Evolutionary conservation across 2,797 vertebrate species (phyloP), one percentile per base, ranked within the genome.

Genomic region (Lagocephalus sceleratus): DNA sequence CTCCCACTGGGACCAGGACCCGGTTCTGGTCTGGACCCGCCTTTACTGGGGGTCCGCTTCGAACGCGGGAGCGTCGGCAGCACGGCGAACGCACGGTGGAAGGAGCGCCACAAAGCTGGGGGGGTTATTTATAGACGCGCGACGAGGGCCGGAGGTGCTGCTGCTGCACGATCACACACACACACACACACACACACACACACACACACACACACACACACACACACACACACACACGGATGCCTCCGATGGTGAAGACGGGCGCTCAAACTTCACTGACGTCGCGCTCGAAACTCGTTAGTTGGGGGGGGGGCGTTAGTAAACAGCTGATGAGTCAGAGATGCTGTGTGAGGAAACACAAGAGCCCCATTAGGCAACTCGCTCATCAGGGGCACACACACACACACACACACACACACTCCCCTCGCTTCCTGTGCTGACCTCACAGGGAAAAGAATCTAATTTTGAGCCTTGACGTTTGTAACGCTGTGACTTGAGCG

Each of bases 231-330:
- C n/a, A n/a, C n/a, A n/a, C 82, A 45, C 47, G 61, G 73, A 26
- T 78, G 66, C 67, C 53, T 66, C 57, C 65, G 61, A 80, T 71
- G 49, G 75, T 64, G 57, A n/a, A 56, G 48, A 2, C 43, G 68
- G 68, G 53, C 71, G 46, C 66, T 78, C 71, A 3, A 47, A 60
- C 59, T 61, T 60, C 46, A 61, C 26, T 70, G 64, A 78, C 57
- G 66, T 84, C 76, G 58, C 15, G 6, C 22, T 39, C n/a, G 2
- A 43, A 68, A 39, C 56, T 47, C 22, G 53, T 63, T 62, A 23
- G 54, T n/a, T n/a, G n/a, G n/a, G n/a, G n/a, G 62, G 60, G 54
- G 46, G 47, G 48, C 49, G 54, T 67, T 62, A 57, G 75, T 55
- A 62, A 63, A 70, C 51, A 26, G 51, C 58, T 47, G 6, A 48